Base-by-base conservation (phyloP, 2,888 invertebrate species). In the Andrena hattorfiana region DNA sequence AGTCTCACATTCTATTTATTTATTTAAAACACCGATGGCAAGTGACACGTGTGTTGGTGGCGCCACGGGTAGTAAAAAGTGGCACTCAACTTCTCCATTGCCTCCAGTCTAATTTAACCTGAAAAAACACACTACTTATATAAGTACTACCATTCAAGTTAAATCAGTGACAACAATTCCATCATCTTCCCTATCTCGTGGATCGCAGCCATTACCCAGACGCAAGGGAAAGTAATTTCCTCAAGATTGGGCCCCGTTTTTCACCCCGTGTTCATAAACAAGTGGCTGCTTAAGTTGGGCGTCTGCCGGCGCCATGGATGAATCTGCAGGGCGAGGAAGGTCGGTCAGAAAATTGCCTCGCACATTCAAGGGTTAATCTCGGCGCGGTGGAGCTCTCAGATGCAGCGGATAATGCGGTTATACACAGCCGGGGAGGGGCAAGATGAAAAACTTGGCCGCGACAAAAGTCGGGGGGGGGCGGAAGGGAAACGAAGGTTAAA, bases 351-450 rank as follows among this genome's bases (percentile, higher is more conserved):
- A 86, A 86, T 86, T 85, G 71, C 66, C 70, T 62, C 71, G 62
- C 59, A 73, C 77, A 81, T 77, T 86, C 79, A 81, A 81, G 81
- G 75, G 85, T 84, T 85, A 84, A 85, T 85, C 84, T 81, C 64
- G 74, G 54, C 48, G 16, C 30, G 68, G 48, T 51, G 59, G 54
- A 72, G 71, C 70, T 71, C 64, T 74, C 51, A 26, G 81, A 72
- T 76, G 54, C 75, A 42, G 67, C 60, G 78, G 69, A 72, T 69
- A 84, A 82, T 60, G 74, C 72, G 72, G 60, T 79, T 78, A 78
- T 72, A 70, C 60, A 23, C 60, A 54, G 32, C 23, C 63, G 54
- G 42, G 48, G 35, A 5, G 13, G 10, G 1, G 16, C 4, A 23
- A 54, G 67, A 3, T 26, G 76, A 71, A 71, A 72, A 77, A 74